phyloP scores from a whole-genome alignment of 2,113 vertebrate species.

The Clarias macrocephalus region DNA sequence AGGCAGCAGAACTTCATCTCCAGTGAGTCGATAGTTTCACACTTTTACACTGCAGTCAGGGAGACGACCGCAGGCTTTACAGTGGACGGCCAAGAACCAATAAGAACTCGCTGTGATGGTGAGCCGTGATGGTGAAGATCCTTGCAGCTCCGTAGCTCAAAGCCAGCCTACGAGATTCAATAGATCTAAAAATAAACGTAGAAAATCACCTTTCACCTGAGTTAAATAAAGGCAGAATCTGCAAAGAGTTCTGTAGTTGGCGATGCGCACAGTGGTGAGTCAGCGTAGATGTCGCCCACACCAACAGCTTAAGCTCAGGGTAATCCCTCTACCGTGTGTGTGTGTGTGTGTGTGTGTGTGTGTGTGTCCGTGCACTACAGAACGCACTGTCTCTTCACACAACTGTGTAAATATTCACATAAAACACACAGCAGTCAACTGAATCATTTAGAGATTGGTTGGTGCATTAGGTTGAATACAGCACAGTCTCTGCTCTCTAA shows the following conservation, averaged over 20 bases:
- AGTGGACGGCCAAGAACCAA: neutral
- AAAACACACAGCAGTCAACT: neutral
- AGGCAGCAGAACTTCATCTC: conserved; percentile 79
- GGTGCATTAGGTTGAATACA: neutral
- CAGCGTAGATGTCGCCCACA: neutral
- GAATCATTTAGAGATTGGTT: conserved; percentile 10
- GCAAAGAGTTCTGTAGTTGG: neutral
- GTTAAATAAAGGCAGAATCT: conserved; percentile 10
- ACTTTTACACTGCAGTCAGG: neutral
- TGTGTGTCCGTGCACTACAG: neutral
- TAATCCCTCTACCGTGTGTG: conserved; percentile 14
- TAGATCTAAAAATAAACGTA: neutral
- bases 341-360: neutral
- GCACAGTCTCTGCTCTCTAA: neutral
- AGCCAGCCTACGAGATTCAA: neutral
- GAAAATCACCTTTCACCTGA: neutral
- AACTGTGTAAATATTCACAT: conserved; percentile 5
- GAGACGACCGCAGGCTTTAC: neutral
- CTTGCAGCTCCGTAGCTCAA: neutral
- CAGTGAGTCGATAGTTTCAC: conserved; percentile 67
- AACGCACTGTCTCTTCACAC: conserved; percentile 15
- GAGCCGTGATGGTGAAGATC: neutral
- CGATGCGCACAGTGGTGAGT: conserved; percentile 14
- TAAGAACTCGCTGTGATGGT: neutral
- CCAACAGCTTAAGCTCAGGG: neutral